Evolutionary conservation across 1,140 invertebrate species (phyloP).

Genomic region (Platyura marginata): DNA sequence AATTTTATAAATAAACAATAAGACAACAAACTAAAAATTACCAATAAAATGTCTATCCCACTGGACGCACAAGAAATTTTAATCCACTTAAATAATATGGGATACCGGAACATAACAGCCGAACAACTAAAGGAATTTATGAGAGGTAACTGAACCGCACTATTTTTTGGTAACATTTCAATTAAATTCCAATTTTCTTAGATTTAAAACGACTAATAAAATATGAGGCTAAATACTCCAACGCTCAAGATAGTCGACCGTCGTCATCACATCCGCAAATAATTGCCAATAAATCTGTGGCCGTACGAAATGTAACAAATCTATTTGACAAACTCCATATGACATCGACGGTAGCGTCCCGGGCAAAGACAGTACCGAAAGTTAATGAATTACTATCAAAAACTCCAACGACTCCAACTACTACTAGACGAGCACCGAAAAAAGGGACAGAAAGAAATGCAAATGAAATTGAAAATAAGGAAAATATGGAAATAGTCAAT

Average conservation of each 20-base stretch:
- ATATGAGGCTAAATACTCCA: neutral
- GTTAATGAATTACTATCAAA: neutral
- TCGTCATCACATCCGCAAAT: neutral
- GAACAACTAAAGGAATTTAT: too few species aligned
- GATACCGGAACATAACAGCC: too few species aligned
- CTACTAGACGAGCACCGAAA: neutral
- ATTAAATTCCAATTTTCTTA: too few species aligned
- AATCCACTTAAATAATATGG: too few species aligned
- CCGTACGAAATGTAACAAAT: neutral
- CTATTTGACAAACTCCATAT: neutral
- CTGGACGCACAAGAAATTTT: too few species aligned
- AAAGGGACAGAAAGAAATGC: neutral
- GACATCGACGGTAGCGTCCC: neutral
- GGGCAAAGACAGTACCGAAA: neutral
- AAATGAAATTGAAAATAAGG: neutral
- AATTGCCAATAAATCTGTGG: neutral
- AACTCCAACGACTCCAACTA: neutral
- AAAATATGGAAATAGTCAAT: neutral
- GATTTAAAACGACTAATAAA: neutral
- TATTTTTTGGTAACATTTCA: neutral
- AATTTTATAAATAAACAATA: too few species aligned
- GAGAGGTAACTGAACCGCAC: neutral
- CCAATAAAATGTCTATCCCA: too few species aligned
- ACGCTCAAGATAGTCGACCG: neutral
- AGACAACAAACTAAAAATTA: too few species aligned